Base-by-base conservation (phyloP, 2,113 vertebrate species). In the Myodes glareolus region DNA sequence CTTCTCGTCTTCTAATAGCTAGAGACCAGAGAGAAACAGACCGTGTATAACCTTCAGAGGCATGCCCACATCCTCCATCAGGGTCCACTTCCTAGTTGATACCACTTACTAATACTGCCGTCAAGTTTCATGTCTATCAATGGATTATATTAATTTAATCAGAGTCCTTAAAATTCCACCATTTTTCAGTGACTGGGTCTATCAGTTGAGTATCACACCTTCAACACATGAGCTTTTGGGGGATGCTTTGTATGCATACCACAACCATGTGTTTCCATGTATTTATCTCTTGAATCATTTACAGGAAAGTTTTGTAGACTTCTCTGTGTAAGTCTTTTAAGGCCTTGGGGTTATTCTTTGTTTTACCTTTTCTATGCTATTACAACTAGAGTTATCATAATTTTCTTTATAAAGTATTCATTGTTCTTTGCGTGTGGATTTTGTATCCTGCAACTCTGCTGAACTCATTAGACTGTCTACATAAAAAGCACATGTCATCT, bases 321-420 rank as follows among this genome's bases (percentile, higher is more conserved):
- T 63, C 50, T 58, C 2, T 65, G 23, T 61, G 42, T 23, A 58
- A 63, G 10, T 73, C 47, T 86, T 68, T 82, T 16, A 36, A 47
- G 13, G 47, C 33, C 55, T n/a, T 65, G n/a, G 12, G 70, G 50
- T 82, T 75, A 63, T 55, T 90, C 80, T 52, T 75, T 36, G 61
- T 81, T 89, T 88, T 94, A 85, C 47, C 84, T 72, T 97, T 81
- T 76, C 39, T 3, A 39, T 88, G 19, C 25, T 73, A 50, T 65
- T 73, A 3, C 84, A 86, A 85, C 27, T 89, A 55, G 68, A 88
- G 88, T 80, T 85, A 19, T 65, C 29, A 61, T 91, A 33, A 72
- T 89, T 95, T 94, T 31, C 31, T 58, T 78, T 94, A 92, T 55
- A 27, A 65, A 42, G 91, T 87, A 25, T 82, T 95, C n/a, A 72